Base-by-base conservation (phyloP, 2,888 invertebrate species). In the Oasisia sp. region DNA sequence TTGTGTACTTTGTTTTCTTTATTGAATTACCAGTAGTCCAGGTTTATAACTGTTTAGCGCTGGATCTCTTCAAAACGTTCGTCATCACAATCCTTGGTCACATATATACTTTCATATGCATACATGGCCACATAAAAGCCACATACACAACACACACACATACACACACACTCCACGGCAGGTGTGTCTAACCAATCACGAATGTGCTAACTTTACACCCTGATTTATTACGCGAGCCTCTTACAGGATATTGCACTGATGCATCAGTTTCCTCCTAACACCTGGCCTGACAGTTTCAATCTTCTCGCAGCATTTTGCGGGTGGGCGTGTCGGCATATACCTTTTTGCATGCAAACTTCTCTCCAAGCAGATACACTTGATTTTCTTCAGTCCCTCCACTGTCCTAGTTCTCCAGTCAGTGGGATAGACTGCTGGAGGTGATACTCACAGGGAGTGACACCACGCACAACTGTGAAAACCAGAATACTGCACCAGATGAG, bases 201-300 rank as follows among this genome's bases (percentile, higher is more conserved):
- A 19, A 19, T 27, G 74, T 14, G 74, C 74, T 74, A 74, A 74
- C 74, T 74, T 74, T 74, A 74, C 74, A 74, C 74, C 74, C 74
- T 74, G 27, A 74, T 74, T 74, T 74, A 74, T 74, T 74, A 74
- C 7, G 74, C 27, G 7, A n/a, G 74, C 2, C 27, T 27, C 74
- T 74, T 74, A 19, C 74, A 74, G 74, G 74, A 74, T 74, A 74
- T 74, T 74, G 74, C 74, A 74, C 74, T 27, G n/a, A 74, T 74
- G 74, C 27, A 74, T 74, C 74, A 74, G 19, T 74, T 74, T 19
- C 74, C n/a, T 27, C 5, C 3, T 5, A 19, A 2, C 74, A 74
- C 74, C 74, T 74, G 74, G 74, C 74, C 74, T 74, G 74, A 74
- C 74, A 74, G 27, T 74, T 74, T 74, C 74, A 74, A 74, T 74